Evolutionary conservation across 1,140 invertebrate species (phyloP), one percentile per base, ranked within the genome.

Genomic region (Lysiphlebus fabarum): DNA sequence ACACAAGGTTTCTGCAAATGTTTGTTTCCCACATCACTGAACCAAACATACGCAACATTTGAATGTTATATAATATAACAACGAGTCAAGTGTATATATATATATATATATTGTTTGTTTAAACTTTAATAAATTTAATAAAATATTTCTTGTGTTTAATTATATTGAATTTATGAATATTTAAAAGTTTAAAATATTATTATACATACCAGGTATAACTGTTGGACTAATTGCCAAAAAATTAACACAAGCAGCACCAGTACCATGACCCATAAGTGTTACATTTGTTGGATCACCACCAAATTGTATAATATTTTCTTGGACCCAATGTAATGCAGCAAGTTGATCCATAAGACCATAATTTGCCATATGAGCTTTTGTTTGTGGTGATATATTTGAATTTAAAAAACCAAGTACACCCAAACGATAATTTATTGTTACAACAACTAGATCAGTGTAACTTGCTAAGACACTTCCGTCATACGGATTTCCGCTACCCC

Each of bases 291-390:
- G 85, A 80, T 98, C 94, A 1, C 95, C 95, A 12, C 93, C 93
- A 70, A 98, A 98, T 58, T 87, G 86, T 2, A 84, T 90, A 38
- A 97, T 93, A 74, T 97, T 97, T 74, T 96, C 92, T 71, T 96
- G 90, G 43, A 98, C 87, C 93, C 93, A 95, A 69, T 95, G 92
- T 36, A 95, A 78, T 0, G 92, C 92, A 0, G 93, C 93, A 66
- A 96, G 92, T 76, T 96, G 92, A 76, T 98, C 95, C 89, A 97
- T 92, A 14, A 97, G 82, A 0, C 93, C 95, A 74, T 95, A 95
- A 81, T 98, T 97, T 7, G 90, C 92, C 64, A 91, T 88, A 53
- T 91, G 83, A 5, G 91, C 90, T 71, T 90, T 88, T 53, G 86
- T 77, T 70, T 89, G 85, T 1, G 87, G 88, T 69, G 88, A 87